These are phyloP conservation scores for Anthoscopus minutus DNA, from an alignment of 2,113 vertebrate genomes.

Conservation along the genomic window DNA sequence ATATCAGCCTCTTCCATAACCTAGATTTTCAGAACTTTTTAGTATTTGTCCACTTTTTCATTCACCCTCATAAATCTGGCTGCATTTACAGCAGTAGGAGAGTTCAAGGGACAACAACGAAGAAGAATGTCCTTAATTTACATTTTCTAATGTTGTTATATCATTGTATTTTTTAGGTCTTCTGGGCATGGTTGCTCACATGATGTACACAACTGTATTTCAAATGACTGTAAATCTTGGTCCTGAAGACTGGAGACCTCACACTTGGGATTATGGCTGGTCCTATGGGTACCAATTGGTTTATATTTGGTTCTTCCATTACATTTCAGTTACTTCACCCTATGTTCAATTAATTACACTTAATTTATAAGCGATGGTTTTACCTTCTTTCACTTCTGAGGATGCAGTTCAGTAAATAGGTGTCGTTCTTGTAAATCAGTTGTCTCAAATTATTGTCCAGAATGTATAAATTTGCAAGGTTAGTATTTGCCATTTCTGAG, in stretches of 20 bases:
- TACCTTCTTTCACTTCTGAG: background rate
- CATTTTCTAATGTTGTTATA: background rate
- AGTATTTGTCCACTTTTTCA: background rate
- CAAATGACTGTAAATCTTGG: slow-evolving; percentile 95
- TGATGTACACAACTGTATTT: slow-evolving; percentile 99
- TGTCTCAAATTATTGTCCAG: background rate
- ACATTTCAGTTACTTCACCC: background rate
- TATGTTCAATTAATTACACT: background rate
- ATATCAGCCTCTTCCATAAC: background rate
- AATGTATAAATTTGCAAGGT: background rate
- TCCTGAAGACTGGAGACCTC: slow-evolving; percentile 96
- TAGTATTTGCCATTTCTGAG: background rate
- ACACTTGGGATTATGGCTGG: slow-evolving; percentile 98
- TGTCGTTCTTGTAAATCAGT: background rate
- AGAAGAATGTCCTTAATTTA: background rate
- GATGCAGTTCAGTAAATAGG: background rate
- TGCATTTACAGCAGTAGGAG: background rate
- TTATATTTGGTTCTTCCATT: background rate
- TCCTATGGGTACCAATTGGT: slow-evolving; percentile 86
- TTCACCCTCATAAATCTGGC: background rate
- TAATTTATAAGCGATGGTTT: background rate
- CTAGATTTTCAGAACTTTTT: background rate
- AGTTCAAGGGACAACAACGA: background rate
- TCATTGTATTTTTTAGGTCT: slow-evolving; percentile 74
- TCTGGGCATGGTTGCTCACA: slow-evolving; percentile 96